These are phyloP conservation scores for Copsychus sechellarum DNA, from an alignment of 2,113 vertebrate species.

Conservation along the genomic window DNA sequence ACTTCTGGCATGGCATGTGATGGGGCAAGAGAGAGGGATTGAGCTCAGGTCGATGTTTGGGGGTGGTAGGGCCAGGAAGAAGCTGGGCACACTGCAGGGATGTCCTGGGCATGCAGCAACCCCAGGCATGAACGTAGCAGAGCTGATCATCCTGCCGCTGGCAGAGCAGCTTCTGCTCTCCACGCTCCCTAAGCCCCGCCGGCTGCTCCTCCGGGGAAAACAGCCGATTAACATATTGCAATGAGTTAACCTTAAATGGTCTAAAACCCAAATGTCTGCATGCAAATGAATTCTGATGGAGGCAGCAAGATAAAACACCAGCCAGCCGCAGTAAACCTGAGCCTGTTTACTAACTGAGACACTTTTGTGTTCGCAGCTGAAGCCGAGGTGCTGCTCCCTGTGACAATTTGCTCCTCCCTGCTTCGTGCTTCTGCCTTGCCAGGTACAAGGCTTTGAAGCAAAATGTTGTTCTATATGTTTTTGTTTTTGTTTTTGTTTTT, in stretches of 20 bases:
- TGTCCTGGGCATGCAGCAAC: neutral
- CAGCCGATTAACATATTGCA: conserved; percentile 8
- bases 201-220: neutral
- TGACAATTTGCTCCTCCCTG: neutral
- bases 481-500: no score
- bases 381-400: neutral
- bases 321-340: neutral
- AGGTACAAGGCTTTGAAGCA: neutral
- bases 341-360: neutral
- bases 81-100: neutral
- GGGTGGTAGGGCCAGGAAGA: neutral
- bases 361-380: neutral
- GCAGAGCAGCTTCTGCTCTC: neutral
- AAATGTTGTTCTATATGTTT: neutral
- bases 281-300: conserved; percentile 7
- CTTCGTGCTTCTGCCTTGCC: neutral
- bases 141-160: neutral
- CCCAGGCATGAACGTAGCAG: neutral
- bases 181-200: rapidly evolving
- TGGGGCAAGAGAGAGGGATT: rapidly evolving
- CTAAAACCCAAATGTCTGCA: conserved; percentile 12
- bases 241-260: conserved; percentile 56
- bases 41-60: rapidly evolving
- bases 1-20: neutral
- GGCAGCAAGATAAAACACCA: neutral